phyloP scores from a whole-genome alignment of 2,797 vertebrate genomes.

The Mormyrus hasselquistii region DNA sequence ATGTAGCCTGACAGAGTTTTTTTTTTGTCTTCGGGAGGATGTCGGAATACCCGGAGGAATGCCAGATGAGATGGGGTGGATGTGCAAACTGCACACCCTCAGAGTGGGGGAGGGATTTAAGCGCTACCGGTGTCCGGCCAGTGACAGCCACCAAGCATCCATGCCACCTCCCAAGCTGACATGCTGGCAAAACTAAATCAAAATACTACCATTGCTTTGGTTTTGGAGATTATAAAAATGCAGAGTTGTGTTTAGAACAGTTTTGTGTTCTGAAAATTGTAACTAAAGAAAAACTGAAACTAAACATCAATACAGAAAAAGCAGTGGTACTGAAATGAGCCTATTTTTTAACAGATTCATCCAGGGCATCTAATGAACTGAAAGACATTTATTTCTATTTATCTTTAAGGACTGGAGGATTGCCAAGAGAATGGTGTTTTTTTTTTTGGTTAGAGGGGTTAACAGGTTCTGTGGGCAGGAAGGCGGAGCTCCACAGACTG shows the following conservation, averaged over 20 bases:
- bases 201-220: background rate
- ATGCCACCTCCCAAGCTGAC: background rate
- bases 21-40: background rate
- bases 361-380: conserved; percentile 36
- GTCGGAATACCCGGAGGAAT: background rate
- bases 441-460: background rate
- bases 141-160: background rate
- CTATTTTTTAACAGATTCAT: background rate
- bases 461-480: background rate
- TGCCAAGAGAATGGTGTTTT: background rate
- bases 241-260: background rate
- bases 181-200: background rate
- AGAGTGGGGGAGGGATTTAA: background rate
- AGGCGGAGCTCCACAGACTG: background rate
- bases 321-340: background rate
- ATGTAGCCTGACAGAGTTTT: background rate
- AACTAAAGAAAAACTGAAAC: background rate
- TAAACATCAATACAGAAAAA: background rate
- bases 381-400: background rate
- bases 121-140: background rate
- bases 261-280: background rate
- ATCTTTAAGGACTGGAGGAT: background rate
- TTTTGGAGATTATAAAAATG: background rate
- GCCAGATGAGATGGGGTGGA: background rate
- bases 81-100: background rate